Evolutionary conservation across 2,888 invertebrate species (phyloP).

Genomic region (Thera obeliscata): DNA sequence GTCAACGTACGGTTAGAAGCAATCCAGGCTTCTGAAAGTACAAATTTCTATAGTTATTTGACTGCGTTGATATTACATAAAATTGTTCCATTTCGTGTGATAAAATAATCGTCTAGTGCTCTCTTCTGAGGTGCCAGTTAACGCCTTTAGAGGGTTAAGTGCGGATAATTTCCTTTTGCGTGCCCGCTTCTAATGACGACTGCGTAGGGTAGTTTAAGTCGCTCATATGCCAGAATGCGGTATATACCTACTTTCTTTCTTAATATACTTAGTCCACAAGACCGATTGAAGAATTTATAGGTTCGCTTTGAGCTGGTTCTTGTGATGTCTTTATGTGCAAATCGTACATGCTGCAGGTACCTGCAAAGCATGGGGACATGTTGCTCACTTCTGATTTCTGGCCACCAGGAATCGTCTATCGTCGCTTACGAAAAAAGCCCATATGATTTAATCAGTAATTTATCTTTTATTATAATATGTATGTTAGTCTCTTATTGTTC

Average conservation of each 20-base stretch:
- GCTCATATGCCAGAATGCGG: not conserved
- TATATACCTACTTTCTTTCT: not conserved
- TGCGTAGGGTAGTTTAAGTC: slow-evolving; percentile 48
- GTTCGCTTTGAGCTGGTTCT: no score
- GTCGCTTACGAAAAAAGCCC: no score
- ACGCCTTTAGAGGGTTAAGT: slow-evolving; percentile 83
- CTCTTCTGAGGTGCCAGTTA: slow-evolving; percentile 82
- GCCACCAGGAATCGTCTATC: no score
- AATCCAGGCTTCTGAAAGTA: not conserved
- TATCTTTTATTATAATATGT: no score
- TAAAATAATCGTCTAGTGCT: slow-evolving; percentile 80
- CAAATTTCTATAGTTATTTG: slow-evolving; percentile 29
- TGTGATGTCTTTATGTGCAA: no score
- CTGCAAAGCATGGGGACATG: no score
- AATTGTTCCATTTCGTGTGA: slow-evolving; percentile 78
- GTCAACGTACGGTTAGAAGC: not conserved
- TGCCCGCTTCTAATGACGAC: slow-evolving; percentile 79
- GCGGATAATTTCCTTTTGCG: slow-evolving; percentile 84
- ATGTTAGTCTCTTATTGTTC: no score
- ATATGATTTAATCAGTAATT: no score
- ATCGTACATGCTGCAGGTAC: no score
- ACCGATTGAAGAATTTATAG: not conserved
- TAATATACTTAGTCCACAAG: no score
- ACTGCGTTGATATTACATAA: slow-evolving; percentile 54
- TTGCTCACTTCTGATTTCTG: no score